These are phyloP conservation scores for Cantharis rufa DNA, from an alignment of 2,888 invertebrate genomes.

Conservation along the genomic window DNA sequence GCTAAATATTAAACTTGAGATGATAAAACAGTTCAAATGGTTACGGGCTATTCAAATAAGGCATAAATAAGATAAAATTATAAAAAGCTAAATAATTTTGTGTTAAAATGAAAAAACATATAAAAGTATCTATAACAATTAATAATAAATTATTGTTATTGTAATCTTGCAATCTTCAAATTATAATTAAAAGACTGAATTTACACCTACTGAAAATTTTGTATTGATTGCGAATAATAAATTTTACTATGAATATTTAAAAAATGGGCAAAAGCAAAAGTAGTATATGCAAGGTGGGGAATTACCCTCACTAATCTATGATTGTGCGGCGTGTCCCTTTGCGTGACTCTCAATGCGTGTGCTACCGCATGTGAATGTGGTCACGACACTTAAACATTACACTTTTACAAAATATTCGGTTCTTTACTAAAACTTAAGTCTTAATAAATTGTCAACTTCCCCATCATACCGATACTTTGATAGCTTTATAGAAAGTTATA, in stretches of 20 bases:
- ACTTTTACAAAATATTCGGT: slow-evolving; percentile 44
- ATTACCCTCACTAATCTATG: slow-evolving; percentile 45
- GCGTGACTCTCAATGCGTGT: slow-evolving; percentile 46
- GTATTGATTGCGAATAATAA: background rate
- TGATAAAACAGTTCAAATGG: background rate
- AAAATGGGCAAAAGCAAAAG: background rate
- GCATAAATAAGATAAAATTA: background rate
- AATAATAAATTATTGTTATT: background rate
- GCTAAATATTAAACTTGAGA: background rate
- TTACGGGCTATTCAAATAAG: background rate
- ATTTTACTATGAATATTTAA: background rate
- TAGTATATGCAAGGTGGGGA: slow-evolving; percentile 31
- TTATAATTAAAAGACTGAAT: no score
- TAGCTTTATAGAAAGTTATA: slow-evolving; percentile 6
- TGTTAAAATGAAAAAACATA: no score
- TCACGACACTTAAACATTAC: slow-evolving; percentile 48
- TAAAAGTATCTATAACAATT: no score
- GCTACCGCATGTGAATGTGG: slow-evolving; percentile 40
- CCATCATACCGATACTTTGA: slow-evolving; percentile 16
- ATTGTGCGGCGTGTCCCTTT: slow-evolving; percentile 46
- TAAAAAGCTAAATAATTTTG: background rate
- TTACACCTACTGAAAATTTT: background rate
- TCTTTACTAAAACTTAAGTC: slow-evolving; percentile 33
- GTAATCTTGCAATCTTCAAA: no score
- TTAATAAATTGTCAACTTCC: slow-evolving; percentile 40